phyloP scores from a whole-genome alignment of 2,888 invertebrate species.

The Lasioglossum villosulum region DNA sequence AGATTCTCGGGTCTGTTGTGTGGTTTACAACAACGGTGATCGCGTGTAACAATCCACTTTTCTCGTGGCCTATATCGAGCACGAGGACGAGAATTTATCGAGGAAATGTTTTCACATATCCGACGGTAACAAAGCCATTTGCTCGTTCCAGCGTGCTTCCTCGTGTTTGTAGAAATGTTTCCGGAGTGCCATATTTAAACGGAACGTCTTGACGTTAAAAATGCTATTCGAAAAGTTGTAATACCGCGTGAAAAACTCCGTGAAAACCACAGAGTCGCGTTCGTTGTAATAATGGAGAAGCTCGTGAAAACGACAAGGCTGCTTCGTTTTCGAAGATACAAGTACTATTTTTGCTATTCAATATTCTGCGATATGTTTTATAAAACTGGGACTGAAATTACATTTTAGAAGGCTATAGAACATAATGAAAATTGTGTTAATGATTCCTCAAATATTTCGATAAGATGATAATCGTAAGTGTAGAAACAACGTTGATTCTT shows the following conservation, averaged over 20 bases:
- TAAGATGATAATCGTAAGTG: neutral
- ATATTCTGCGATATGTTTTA: neutral
- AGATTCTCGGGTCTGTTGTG: neutral
- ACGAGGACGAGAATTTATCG: constrained; percentile 43
- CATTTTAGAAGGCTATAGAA: neutral
- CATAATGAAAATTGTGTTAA: neutral
- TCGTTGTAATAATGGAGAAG: neutral
- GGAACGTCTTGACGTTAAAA: neutral
- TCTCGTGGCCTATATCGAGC: constrained; percentile 29
- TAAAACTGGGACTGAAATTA: neutral
- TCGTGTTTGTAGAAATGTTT: neutral
- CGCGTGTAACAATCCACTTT: constrained; percentile 42
- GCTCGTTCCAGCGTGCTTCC: constrained; percentile 25
- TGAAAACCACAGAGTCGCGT: neutral
- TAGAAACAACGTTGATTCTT: neutral
- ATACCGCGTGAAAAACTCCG: neutral
- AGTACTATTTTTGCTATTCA: neutral
- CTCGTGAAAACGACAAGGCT: neutral
- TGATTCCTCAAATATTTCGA: neutral
- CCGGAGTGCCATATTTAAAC: neutral
- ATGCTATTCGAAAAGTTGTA: neutral
- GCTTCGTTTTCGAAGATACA: neutral
- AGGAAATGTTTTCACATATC: constrained; percentile 39
- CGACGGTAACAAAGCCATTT: neutral
- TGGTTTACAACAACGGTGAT: constrained; percentile 21